A percentile compares a stretch with the other conserved stretches of the same genome.
Evolutionary conservation across 1,140 invertebrate genomes (phyloP).

Genomic region (Streblospio benedicti): DNA sequence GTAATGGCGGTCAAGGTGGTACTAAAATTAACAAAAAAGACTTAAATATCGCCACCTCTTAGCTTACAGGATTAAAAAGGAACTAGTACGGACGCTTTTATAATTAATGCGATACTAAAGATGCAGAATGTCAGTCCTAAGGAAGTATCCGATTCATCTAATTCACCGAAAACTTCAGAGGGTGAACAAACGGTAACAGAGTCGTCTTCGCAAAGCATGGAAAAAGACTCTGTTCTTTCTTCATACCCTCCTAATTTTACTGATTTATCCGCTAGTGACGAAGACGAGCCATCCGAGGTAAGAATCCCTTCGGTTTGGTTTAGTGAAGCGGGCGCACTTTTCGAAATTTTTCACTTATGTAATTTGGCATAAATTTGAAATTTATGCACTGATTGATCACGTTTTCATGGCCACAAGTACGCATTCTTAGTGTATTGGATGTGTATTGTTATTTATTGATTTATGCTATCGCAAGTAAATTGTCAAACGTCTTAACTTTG

Average conservation of each 20-base stretch:
- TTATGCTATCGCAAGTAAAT: no score
- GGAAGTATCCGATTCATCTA: constrained; percentile 60
- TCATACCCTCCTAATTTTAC: constrained; percentile 53
- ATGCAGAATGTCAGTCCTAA: constrained; percentile 80
- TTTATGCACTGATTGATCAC: no score
- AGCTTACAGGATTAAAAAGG: background rate
- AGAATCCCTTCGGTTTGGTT: no score
- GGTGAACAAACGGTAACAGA: constrained; percentile 28
- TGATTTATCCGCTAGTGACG: constrained; percentile 82
- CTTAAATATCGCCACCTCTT: constrained; percentile 14
- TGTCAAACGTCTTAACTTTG: no score
- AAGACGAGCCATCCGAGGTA: constrained; percentile 87
- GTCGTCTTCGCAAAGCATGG: constrained; percentile 28
- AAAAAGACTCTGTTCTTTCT: constrained; percentile 57
- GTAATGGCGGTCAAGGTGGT: constrained; percentile 46
- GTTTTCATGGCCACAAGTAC: no score
- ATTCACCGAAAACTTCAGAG: constrained; percentile 47
- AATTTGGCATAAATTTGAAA: no score
- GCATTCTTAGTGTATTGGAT: no score
- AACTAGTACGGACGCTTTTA: background rate
- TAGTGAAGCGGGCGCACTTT: no score
- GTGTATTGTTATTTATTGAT: no score
- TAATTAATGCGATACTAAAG: constrained; percentile 41
- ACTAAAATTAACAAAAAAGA: constrained; percentile 16
- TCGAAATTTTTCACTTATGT: no score